Base-by-base conservation (phyloP, 1,140 invertebrate genomes). In the Tetraneura akinire region DNA sequence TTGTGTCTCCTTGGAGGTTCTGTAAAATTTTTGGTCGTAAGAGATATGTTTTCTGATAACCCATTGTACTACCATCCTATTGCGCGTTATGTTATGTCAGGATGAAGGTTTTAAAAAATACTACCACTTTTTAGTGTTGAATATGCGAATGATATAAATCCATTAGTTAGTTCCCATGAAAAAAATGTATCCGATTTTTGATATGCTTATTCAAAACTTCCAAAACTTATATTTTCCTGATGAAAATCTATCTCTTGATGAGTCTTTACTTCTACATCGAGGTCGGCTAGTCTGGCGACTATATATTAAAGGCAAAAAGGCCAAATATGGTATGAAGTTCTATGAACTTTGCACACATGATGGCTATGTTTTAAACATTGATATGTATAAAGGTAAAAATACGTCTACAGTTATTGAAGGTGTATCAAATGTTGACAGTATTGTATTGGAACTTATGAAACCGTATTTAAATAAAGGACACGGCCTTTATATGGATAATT, bases 201-300 rank as follows among this genome's bases (percentile, higher is more conserved):
- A 73, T 51, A 71, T 73, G 49, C 49, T 73, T 32, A 73, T 55
- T 18, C 26, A 32, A 73, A 73, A 73, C 18, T 73, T 53, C 10
- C 70, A 73, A 51, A 29, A 18, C 13, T 37, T 14, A 16, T 73
- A 55, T 32, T 73, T 45, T 23, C 82, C 83, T 23, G 57, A 74
- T 16, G 81, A 81, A 81, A 53, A 84, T 21, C 57, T 85, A 14
- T 81, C 32, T 21, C 21, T 84, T 55, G 83, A 84, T 80, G 83
- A 85, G 51, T 81, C 82, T 1, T 83, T 84, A 83, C 47, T 84
- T 8, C 82, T 84, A 23, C 85, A 84, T 82, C 78, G 83, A 60
- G 84, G 85, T 42, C 80, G 84, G 70, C 81, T 86, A 47, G 73
- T 82, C n/a, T 86, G 85, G 80, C 71, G 81, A 80, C 84, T 85